phyloP scores from a whole-genome alignment of 2,797 vertebrate species.

The Fratercula arctica region DNA sequence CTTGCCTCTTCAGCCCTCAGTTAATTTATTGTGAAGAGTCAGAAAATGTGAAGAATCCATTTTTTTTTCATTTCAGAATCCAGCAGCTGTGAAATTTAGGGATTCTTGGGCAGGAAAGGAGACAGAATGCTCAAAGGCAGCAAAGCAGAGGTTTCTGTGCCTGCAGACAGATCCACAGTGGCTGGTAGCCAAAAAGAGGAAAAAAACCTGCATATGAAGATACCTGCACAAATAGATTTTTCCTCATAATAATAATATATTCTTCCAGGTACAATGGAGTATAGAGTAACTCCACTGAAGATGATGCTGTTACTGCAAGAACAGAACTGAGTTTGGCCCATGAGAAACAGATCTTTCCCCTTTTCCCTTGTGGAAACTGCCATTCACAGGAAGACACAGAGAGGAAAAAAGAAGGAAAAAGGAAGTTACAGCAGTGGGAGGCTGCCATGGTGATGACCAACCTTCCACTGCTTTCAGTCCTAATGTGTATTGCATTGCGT shows the following conservation, averaged over 20 bases:
- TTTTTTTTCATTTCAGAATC: background rate
- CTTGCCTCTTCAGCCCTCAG: background rate
- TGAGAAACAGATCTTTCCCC: background rate
- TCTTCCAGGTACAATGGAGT: background rate
- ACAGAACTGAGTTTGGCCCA: background rate
- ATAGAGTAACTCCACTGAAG: background rate
- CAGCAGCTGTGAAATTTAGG: conserved; percentile 19
- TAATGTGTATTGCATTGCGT: background rate
- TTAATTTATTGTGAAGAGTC: background rate
- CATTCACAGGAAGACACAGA: background rate
- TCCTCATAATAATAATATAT: background rate
- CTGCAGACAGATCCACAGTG: background rate
- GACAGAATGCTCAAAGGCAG: background rate
- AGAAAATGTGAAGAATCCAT: background rate
- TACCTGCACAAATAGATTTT: background rate
- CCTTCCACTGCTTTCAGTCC: background rate
- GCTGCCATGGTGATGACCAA: background rate
- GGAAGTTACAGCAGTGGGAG: background rate
- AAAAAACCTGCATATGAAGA: background rate
- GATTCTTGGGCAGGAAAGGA: background rate
- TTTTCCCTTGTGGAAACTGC: background rate
- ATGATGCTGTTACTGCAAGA: background rate
- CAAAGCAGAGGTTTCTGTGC: background rate
- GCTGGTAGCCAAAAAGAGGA: background rate
- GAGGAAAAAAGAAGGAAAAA: background rate